phyloP scores from a whole-genome alignment of 2,888 invertebrate species.

The Hirtodrosophila histrioides region DNA sequence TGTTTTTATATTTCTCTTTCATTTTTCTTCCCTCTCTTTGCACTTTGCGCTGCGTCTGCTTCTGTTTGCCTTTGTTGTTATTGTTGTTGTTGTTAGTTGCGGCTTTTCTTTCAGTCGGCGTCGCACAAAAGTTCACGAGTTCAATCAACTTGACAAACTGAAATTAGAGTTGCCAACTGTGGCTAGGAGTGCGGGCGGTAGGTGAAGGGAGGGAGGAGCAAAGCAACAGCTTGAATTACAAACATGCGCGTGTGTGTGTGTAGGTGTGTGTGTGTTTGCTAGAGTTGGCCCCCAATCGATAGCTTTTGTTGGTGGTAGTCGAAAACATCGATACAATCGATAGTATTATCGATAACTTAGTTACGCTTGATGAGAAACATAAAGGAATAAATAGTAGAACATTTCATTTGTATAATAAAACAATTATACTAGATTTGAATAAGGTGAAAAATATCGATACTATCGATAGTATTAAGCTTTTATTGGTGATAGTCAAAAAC shows the following conservation, averaged over 20 bases:
- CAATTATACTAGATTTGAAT: no score
- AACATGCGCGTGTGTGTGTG: background rate
- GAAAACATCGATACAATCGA: no score
- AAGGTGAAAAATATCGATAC: no score
- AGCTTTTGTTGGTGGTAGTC: no score
- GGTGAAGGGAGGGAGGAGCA: background rate
- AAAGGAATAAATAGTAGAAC: no score
- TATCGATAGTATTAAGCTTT: no score
- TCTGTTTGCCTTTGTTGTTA: conserved; percentile 15
- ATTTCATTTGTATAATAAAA: no score
- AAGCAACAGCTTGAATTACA: conserved; percentile 26
- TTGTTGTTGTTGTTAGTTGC: conserved; percentile 14
- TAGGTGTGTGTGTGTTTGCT: background rate
- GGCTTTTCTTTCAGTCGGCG: conserved; percentile 23
- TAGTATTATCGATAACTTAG: no score
- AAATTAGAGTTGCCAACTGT: conserved; percentile 46
- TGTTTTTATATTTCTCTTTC: conserved; percentile 12
- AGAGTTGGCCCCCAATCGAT: no score
- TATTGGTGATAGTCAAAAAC: no score
- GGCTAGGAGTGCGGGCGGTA: background rate
- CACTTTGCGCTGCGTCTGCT: background rate
- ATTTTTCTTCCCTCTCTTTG: conserved; percentile 3
- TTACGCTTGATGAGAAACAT: no score
- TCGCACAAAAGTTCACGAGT: conserved; percentile 54
- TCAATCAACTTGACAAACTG: conserved; percentile 64